phyloP scores from a whole-genome alignment of 2,797 vertebrate species.

The Choloepus didactylus region DNA sequence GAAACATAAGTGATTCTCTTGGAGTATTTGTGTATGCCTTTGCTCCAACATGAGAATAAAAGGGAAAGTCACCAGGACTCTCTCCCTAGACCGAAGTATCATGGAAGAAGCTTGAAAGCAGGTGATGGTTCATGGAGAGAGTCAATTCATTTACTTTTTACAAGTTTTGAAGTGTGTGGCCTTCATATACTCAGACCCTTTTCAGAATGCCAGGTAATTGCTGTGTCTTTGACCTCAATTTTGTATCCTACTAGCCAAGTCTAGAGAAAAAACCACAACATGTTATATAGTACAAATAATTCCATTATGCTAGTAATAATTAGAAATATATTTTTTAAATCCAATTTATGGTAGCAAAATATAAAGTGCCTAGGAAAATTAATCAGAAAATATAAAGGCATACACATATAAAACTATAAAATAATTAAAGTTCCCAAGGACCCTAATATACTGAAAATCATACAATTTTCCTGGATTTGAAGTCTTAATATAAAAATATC shows the following conservation, averaged over 20 bases:
- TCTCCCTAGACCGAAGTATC: too few relatives aligned
- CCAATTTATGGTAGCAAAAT: not conserved
- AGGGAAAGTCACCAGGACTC: too few relatives aligned
- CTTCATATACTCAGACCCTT: not conserved
- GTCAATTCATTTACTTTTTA: not conserved
- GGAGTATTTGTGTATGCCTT: too few relatives aligned
- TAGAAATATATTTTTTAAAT: not conserved
- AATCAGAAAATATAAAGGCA: not conserved
- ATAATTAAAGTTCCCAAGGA: not conserved
- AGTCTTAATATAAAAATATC: not conserved
- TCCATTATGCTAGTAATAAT: not conserved
- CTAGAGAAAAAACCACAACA: conserved; percentile 17
- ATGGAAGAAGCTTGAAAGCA: not conserved
- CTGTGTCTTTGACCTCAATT: not conserved
- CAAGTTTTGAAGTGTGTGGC: not conserved
- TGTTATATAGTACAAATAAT: not conserved
- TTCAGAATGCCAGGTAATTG: not conserved
- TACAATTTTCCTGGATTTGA: not conserved
- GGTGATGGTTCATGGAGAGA: not conserved
- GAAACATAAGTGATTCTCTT: too few relatives aligned
- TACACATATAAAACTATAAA: not conserved
- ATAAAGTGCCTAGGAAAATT: not conserved
- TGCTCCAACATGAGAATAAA: too few relatives aligned
- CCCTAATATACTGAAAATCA: not conserved
- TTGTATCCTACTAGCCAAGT: not conserved